These are phyloP conservation scores for Phenacoccus solenopsis DNA, from an alignment of 1,140 invertebrate species.

Conservation along the genomic window DNA sequence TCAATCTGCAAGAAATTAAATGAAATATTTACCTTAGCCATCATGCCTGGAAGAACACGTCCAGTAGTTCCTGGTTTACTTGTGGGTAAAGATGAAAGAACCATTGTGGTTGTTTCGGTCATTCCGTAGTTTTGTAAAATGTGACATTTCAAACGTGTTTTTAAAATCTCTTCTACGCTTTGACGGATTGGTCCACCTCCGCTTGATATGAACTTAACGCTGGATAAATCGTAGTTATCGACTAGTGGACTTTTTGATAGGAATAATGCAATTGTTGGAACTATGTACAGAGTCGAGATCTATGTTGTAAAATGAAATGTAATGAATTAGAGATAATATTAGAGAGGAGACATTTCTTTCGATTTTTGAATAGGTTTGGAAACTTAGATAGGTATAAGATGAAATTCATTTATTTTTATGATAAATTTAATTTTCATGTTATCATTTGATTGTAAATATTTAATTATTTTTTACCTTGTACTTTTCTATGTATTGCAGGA, in stretches of 20 bases:
- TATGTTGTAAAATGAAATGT: slow-evolving; percentile 24
- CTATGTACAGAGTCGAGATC: slow-evolving; percentile 44
- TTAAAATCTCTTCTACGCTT: slow-evolving; percentile 36
- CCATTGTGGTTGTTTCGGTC: slow-evolving; percentile 48
- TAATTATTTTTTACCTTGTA: slow-evolving; percentile 39
- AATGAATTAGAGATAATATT: too few relatives aligned
- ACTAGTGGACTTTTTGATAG: slow-evolving; percentile 49
- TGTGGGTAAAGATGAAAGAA: slow-evolving; percentile 23
- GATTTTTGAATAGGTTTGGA: too few relatives aligned
- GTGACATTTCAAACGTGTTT: slow-evolving; percentile 31
- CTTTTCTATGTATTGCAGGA: slow-evolving; percentile 48
- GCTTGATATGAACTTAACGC: slow-evolving; percentile 41
- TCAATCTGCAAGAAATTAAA: not conserved
- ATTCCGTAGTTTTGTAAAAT: slow-evolving; percentile 51
- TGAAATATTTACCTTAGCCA: slow-evolving; percentile 38
- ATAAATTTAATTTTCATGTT: too few relatives aligned
- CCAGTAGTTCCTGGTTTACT: slow-evolving; percentile 45
- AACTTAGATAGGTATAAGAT: too few relatives aligned
- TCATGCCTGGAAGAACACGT: slow-evolving; percentile 43
- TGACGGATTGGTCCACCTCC: slow-evolving; percentile 41
- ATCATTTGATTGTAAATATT: too few relatives aligned
- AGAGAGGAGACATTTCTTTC: too few relatives aligned
- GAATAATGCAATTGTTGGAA: slow-evolving; percentile 49
- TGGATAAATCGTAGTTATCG: slow-evolving; percentile 44
- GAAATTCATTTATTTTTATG: too few relatives aligned